Percentiles rank a stretch among this genome's conserved stretches.
These are phyloP conservation scores for Pocota personata DNA, from an alignment of 2,888 invertebrate species.

Conservation along the genomic window DNA sequence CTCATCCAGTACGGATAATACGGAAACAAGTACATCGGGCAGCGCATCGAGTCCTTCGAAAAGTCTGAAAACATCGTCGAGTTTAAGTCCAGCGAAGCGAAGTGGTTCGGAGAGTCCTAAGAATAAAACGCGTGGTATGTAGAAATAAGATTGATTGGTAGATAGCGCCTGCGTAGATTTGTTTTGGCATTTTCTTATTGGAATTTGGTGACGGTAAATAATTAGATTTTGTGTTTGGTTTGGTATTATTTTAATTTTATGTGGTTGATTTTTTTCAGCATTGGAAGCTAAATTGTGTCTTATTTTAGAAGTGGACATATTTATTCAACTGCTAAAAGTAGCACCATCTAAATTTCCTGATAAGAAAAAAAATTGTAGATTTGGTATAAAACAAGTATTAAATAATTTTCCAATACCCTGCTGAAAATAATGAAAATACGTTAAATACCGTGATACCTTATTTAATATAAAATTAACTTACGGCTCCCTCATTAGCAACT, in stretches of 20 bases:
- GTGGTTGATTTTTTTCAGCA: background rate
- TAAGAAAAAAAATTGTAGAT: too few relatives aligned
- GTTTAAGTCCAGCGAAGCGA: slow-evolving; percentile 92
- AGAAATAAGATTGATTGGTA: background rate
- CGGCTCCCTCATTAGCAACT: too few relatives aligned
- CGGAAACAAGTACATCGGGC: slow-evolving; percentile 84
- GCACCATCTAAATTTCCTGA: too few relatives aligned
- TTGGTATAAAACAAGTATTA: too few relatives aligned
- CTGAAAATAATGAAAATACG: too few relatives aligned
- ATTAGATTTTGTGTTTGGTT: background rate
- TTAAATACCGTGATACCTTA: too few relatives aligned
- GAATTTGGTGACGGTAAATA: slow-evolving; percentile 39
- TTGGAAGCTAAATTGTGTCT: background rate
- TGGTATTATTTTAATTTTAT: background rate
- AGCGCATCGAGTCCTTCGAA: slow-evolving; percentile 92
- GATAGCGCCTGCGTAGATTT: slow-evolving; percentile 53
- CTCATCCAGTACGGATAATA: slow-evolving; percentile 84
- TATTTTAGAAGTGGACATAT: background rate
- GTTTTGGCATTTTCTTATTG: slow-evolving; percentile 44
- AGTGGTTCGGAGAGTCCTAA: slow-evolving; percentile 92
- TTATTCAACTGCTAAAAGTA: background rate
- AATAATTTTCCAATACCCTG: too few relatives aligned
- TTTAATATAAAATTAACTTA: too few relatives aligned
- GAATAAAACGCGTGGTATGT: slow-evolving; percentile 90
- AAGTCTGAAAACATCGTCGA: slow-evolving; percentile 93